phyloP scores from a whole-genome alignment of 2,797 vertebrate genomes.

The Thunnus albacares region DNA sequence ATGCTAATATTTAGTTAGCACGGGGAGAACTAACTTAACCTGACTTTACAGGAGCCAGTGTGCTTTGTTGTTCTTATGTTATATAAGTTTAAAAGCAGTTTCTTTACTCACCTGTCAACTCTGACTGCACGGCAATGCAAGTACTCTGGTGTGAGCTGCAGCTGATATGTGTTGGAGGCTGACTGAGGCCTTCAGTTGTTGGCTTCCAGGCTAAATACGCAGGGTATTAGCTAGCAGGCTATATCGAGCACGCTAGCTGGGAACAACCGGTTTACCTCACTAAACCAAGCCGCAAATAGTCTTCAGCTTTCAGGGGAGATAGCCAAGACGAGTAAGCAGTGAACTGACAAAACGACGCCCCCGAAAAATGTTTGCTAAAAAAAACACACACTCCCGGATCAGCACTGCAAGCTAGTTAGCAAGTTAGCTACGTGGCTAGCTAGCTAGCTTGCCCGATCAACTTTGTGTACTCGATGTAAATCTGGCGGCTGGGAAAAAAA shows the following conservation, averaged over 20 bases:
- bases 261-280: conserved; percentile 42
- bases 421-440: conserved; percentile 71
- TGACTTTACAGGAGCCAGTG: background rate
- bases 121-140: conserved; percentile 74
- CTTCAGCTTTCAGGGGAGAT: conserved; percentile 10
- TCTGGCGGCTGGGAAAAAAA: conserved; percentile 50
- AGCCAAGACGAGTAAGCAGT: background rate
- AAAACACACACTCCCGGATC: conserved; percentile 39
- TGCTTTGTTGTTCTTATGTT: background rate
- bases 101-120: conserved; percentile 83
- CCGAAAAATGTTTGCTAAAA: conserved; percentile 29
- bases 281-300: conserved; percentile 22
- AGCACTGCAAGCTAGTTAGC: conserved; percentile 73
- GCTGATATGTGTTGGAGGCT: conserved; percentile 48
- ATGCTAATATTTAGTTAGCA: conserved; percentile 55
- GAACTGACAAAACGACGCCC: conserved; percentile 38
- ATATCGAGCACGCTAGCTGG: conserved; percentile 64
- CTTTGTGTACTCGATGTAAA: conserved; percentile 74
- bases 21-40: conserved; percentile 11
- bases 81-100: conserved; percentile 6
- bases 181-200: conserved; percentile 74
- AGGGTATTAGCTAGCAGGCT: conserved; percentile 75
- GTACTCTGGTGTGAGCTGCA: conserved; percentile 44
- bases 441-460: conserved; percentile 74
- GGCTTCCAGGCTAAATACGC: conserved; percentile 81